Evolutionary conservation across 2,888 invertebrate species (phyloP).

Genomic region (Sussaba pulchella): DNA sequence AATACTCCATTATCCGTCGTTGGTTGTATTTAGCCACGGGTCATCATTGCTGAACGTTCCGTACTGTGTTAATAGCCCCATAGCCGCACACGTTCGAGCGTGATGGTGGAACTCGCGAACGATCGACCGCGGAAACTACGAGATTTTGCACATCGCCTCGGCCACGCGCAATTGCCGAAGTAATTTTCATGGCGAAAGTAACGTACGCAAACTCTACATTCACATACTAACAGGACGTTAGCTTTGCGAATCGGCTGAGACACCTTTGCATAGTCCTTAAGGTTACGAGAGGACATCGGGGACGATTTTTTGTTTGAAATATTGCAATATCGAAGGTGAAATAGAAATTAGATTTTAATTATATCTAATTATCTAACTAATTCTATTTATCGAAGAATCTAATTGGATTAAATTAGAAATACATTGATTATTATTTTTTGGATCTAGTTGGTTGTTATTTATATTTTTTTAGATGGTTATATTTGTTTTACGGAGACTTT

Average conservation of each 20-base stretch:
- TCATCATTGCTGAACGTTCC: slow-evolving; percentile 26
- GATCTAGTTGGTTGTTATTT: too few species aligned
- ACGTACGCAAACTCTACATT: slow-evolving; percentile 22
- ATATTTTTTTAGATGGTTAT: too few species aligned
- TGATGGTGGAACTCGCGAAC: slow-evolving; percentile 40
- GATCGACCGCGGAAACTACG: slow-evolving; percentile 20
- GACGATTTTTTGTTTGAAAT: too few species aligned
- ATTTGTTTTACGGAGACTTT: too few species aligned
- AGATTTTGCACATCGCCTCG: slow-evolving; percentile 17
- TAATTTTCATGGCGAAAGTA: slow-evolving; percentile 54
- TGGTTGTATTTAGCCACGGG: slow-evolving; percentile 23
- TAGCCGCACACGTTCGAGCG: slow-evolving; percentile 18
- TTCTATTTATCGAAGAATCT: too few species aligned
- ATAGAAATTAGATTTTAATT: too few species aligned
- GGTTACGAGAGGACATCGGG: slow-evolving; percentile 19
- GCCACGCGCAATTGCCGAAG: slow-evolving; percentile 16
- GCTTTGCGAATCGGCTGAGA: slow-evolving; percentile 32
- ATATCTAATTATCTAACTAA: too few species aligned
- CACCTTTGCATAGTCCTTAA: background rate
- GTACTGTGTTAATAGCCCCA: slow-evolving; percentile 42
- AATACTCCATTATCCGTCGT: slow-evolving; percentile 21
- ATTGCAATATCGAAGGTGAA: too few species aligned
- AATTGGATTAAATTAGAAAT: too few species aligned
- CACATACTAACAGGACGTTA: slow-evolving; percentile 35
- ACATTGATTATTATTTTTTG: too few species aligned